Evolutionary conservation across 1,140 invertebrate genomes (phyloP), one percentile per base, ranked within the genome.

Genomic region (Macrobrachium nipponense): DNA sequence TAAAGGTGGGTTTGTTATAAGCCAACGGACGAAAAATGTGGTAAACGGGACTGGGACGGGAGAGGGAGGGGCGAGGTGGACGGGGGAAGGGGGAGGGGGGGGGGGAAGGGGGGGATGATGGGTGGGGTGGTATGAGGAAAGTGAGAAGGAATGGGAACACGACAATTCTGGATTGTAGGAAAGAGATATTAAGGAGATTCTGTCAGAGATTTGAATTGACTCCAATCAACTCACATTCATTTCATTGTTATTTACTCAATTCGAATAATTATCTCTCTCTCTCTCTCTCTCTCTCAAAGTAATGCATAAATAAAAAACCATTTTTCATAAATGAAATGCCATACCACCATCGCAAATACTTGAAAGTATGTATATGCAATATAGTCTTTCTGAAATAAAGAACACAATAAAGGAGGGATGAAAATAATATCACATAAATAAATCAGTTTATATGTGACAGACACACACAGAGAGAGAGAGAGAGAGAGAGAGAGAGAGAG

Each of bases 401-500:
- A n/a, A n/a, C n/a, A n/a, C n/a, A n/a, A 36, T 4, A 36, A 2
- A 36, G 27, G 27, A 36, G 27, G 8, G 51, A 51, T 5, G 11
- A 10, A 6, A 51, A 51, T 6, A 10, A 51, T 12, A 51, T 51
- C 11, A 10, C 8, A 51, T 12, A 51, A 51, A 12, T 51, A 3
- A 51, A 6, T 51, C 5, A 51, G 11, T 3, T 51, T 51, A 51
- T 51, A 12, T 10, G 51, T 10, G 51, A 51, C 8, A 51, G 44
- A 51, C 5, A 51, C 5, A 51, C 5, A 51, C 5, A 51, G 44
- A 51, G 44, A 51, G 64, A 66, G 17, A 66, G 64, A 66, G 17
- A 18, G 17, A 66, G 64, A 66, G 64, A 18, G 64, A 66, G 64
- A 66, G 6, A 64, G 64, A 68, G 64, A 68, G 64, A 68, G 64